Evolutionary conservation across 2,113 vertebrate species (phyloP), one percentile per base, ranked within the genome.

Genomic region (Hirundichthys speculiger): DNA sequence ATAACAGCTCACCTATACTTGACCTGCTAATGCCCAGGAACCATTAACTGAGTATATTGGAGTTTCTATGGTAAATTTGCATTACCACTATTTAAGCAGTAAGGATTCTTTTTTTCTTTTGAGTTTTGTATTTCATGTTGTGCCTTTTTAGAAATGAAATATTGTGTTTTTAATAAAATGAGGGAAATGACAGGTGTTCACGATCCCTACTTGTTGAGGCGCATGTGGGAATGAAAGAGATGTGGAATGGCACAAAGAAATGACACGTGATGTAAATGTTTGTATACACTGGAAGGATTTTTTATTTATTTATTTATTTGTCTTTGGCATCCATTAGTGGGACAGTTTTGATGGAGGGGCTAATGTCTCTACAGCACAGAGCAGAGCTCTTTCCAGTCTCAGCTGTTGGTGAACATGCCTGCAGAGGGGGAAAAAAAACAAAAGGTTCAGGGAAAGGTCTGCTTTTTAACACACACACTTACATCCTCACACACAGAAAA

Each of bases 91-190:
- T 73, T 73, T 59, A 62, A 81, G 64, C 65, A 52, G 55, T 73
- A 20, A 8, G 38, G 14, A 68, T 13, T 56, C 47, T 41, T 60
- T 43, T 42, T 54, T 41, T 60, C 40, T 42, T 54, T 63, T 21
- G 52, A 34, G 14, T 86, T 86, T 84, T 84, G 45, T 90, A 81
- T 74, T 73, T 64, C 77, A 52, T 58, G 69, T 72, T 57, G 58
- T 73, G 30, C 49, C 20, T 55, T 61, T 75, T 72, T 77, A 51
- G 27, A 70, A 75, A 60, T 62, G 38, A 49, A 63, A 58, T 51
- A 39, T 42, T 81, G 48, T 77, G 49, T 87, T 90, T 86, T 15
- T 81, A 89, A 87, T 89, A 90, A 89, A 87, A 79, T 41, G 21
- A 49, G 25, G 13, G 18, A 69, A 19, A 63, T 53, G 2, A 53